These are phyloP conservation scores for Panagrolaimus sp. DNA, from an alignment of 1,140 invertebrate genomes.

Conservation along the genomic window DNA sequence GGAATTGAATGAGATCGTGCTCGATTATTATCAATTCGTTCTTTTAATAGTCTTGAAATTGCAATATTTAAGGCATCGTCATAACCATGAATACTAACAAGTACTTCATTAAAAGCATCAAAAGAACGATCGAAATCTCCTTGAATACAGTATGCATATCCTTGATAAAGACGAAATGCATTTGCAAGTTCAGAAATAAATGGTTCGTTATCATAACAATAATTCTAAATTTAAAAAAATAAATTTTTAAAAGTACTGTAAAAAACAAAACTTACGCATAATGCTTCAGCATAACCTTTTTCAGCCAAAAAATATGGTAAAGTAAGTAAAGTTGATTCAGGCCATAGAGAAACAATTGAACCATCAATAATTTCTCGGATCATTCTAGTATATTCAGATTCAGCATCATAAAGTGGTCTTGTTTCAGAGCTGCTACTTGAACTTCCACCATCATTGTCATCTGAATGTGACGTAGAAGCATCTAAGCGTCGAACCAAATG, in stretches of 20 bases:
- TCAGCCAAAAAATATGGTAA: background rate
- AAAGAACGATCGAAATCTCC: background rate
- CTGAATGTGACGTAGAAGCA: background rate
- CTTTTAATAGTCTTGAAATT: background rate
- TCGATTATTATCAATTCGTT: background rate
- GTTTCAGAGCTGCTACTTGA: background rate
- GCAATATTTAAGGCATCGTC: background rate
- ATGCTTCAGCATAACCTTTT: background rate
- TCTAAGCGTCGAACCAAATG: background rate
- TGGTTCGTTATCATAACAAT: background rate
- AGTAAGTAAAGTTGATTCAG: background rate
- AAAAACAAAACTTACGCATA: background rate
- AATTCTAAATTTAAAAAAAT: background rate
- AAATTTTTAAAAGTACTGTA: background rate
- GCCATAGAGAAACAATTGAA: background rate
- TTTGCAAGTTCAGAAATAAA: constrained; percentile 7
- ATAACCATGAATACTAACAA: background rate
- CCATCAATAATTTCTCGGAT: background rate
- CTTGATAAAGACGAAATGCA: background rate
- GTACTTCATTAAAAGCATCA: background rate
- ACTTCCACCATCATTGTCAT: background rate
- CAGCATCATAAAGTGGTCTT: background rate
- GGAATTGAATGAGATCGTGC: background rate
- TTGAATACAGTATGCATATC: background rate
- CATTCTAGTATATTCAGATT: background rate